Conservation (phyloP, 2,797 vertebrate species). For the Thunnus albacares region DNA sequence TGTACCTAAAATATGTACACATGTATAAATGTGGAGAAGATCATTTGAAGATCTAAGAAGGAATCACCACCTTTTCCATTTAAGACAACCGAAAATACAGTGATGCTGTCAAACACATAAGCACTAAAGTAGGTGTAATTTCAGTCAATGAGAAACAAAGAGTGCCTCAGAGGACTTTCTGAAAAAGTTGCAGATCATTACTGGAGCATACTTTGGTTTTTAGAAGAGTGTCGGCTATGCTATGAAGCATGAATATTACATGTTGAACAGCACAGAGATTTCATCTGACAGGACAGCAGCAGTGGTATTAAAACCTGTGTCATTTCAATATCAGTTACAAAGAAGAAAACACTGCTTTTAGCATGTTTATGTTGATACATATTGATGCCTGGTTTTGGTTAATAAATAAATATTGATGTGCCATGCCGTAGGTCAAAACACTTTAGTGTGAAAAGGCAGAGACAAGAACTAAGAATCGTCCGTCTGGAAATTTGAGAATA, state of each 20-base stretch:
- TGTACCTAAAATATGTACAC: no score
- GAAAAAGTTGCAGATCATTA: neutral
- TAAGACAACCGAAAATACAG: no score
- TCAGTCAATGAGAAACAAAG: neutral
- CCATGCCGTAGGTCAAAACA: neutral
- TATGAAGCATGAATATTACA: conserved; percentile 31
- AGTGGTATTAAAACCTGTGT: conserved; percentile 8
- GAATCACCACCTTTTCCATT: no score
- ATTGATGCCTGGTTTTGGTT: conserved; percentile 24
- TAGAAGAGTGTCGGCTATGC: neutral
- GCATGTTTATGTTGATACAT: conserved; percentile 34
- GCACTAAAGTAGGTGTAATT: neutral
- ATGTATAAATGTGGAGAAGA: no score
- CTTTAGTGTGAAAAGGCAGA: neutral
- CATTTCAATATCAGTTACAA: conserved; percentile 26
- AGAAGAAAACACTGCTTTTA: conserved; percentile 26
- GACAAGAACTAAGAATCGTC: neutral
- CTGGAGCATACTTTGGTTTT: neutral
- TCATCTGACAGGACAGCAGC: neutral
- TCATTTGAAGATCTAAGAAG: no score
- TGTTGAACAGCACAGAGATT: conserved; percentile 9
- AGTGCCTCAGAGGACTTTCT: no score
- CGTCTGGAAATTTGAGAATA: neutral
- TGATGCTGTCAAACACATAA: no score
- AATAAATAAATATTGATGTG: conserved; percentile 35